phyloP scores from a whole-genome alignment of 2,888 invertebrate genomes.

The Pollenia angustigena region DNA sequence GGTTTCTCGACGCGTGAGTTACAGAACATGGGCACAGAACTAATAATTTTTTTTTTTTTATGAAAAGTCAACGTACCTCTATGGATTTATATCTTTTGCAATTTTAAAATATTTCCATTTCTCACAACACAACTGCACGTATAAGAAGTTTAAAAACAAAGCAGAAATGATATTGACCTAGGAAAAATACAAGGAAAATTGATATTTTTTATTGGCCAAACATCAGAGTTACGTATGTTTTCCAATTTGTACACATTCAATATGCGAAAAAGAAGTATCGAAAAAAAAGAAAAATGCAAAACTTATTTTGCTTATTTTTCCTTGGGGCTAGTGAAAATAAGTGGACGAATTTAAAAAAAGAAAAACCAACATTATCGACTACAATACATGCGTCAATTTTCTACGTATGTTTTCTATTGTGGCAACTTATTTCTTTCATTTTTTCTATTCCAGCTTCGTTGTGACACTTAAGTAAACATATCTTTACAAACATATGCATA shows the following conservation, averaged over 20 bases:
- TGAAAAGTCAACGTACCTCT: no score
- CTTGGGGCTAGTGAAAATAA: slow-evolving; percentile 56
- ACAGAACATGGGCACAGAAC: no score
- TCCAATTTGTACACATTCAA: slow-evolving; percentile 57
- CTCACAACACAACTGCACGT: slow-evolving; percentile 3
- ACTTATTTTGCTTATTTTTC: slow-evolving; percentile 59
- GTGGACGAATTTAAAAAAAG: slow-evolving; percentile 14
- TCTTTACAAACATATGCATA: slow-evolving; percentile 37
- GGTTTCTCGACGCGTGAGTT: no score
- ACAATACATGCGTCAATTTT: slow-evolving; percentile 28
- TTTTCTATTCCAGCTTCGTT: slow-evolving; percentile 34
- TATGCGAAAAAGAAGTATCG: slow-evolving; percentile 34
- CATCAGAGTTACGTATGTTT: slow-evolving; percentile 43
- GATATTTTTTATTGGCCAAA: slow-evolving; percentile 67
- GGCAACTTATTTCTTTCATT: background rate
- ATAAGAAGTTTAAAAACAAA: slow-evolving; percentile 64
- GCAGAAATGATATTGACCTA: slow-evolving; percentile 67
- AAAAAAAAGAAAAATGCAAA: slow-evolving; percentile 45
- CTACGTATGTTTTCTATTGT: background rate
- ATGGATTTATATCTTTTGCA: no score
- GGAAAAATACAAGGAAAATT: slow-evolving; percentile 64
- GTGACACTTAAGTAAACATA: slow-evolving; percentile 69
- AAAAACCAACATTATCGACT: slow-evolving; percentile 40
- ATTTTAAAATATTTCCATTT: background rate
- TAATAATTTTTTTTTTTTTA: no score